These are phyloP conservation scores for Scaptodrosophila lebanonensis DNA, from an alignment of 1,140 invertebrate genomes.

Conservation along the genomic window DNA sequence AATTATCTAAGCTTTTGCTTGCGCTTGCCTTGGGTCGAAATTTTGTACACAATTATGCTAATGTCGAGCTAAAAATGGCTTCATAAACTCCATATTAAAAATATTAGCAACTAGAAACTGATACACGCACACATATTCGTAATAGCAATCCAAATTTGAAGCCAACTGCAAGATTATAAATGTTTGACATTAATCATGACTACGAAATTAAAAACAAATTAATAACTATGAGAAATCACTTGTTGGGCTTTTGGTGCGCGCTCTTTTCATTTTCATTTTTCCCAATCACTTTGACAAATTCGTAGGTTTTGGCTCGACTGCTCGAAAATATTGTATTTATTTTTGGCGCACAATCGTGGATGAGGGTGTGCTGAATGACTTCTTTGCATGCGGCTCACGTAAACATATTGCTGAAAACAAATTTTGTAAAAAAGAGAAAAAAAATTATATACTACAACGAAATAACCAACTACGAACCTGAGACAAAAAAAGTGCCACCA, in stretches of 20 bases:
- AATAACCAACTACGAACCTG: conserved; percentile 32
- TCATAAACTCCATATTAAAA: conserved; percentile 62
- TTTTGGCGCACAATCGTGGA: conserved; percentile 14
- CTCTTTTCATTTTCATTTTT: conserved; percentile 35
- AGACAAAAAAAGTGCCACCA: conserved; percentile 32
- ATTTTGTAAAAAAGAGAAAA: conserved; percentile 36
- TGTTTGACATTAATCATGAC: conserved; percentile 71
- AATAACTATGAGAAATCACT: conserved; percentile 62
- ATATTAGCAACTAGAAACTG: conserved; percentile 43
- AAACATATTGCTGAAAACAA: conserved; percentile 51
- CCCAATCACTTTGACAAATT: conserved; percentile 48
- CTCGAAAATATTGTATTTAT: conserved; percentile 10
- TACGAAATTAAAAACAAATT: conserved; percentile 72
- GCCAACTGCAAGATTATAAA: conserved; percentile 53
- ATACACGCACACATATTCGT: no score
- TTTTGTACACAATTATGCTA: conserved; percentile 66
- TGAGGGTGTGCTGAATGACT: conserved; percentile 20
- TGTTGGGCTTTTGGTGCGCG: conserved; percentile 23
- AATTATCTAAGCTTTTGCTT: conserved; percentile 66
- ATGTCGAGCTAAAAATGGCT: conserved; percentile 59
- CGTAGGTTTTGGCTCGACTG: conserved; percentile 12
- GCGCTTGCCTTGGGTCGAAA: conserved; percentile 53
- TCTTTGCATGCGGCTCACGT: conserved; percentile 59
- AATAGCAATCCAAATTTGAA: conserved; percentile 35
- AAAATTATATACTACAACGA: conserved; percentile 34